Conservation (phyloP, 2,113 vertebrate genomes). For the Phodopus roborovskii region DNA sequence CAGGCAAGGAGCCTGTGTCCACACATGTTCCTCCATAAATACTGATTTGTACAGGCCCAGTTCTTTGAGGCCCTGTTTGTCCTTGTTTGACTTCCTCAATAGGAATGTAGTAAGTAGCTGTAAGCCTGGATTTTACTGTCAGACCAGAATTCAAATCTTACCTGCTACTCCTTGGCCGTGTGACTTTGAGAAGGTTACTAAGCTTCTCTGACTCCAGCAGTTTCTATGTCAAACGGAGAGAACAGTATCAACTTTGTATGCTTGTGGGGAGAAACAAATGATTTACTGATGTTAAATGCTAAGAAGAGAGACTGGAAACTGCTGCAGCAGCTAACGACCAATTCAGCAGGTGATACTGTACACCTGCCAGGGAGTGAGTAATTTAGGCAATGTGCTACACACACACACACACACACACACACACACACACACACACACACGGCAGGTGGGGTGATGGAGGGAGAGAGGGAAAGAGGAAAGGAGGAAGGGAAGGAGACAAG, state of each 20-base stretch:
- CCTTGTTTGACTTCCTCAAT: not conserved
- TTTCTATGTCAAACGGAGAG: slow-evolving; percentile 9
- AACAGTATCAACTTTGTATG: not conserved
- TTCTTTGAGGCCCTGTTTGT: not conserved
- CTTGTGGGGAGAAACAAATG: not conserved
- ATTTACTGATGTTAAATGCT: not conserved
- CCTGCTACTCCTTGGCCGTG: not conserved
- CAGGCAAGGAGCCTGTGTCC: not conserved
- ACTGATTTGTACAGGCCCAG: not conserved
- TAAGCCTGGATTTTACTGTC: not conserved
- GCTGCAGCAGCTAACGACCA: not conserved
- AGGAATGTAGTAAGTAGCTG: not conserved
- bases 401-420: not conserved
- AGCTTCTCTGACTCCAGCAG: not conserved
- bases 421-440: not conserved
- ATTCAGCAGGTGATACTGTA: not conserved
- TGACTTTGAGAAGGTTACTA: not conserved
- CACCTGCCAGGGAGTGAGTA: not conserved
- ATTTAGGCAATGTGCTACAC: not conserved
- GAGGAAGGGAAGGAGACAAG: no score
- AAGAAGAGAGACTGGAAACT: not conserved
- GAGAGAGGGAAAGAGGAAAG: not conserved
- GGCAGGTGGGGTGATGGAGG: not conserved
- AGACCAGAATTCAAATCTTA: not conserved
- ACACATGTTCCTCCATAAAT: not conserved